These are phyloP conservation scores for Byasa hedistus DNA, from an alignment of 2,888 invertebrate species.

Conservation along the genomic window DNA sequence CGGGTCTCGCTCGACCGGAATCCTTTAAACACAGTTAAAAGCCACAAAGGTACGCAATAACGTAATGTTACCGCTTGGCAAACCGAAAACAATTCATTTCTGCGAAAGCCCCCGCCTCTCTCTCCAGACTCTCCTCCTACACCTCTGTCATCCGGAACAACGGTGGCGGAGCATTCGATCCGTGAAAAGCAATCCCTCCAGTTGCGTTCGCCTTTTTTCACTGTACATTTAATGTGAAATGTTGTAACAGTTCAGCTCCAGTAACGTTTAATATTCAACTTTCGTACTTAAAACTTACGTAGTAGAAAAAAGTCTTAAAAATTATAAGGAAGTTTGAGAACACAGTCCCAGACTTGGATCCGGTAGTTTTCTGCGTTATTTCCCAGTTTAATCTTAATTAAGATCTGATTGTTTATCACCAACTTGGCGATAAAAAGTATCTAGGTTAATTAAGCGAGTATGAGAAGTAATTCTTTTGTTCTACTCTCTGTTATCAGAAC, in stretches of 20 bases:
- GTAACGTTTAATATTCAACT: too few relatives aligned
- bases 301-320: too few relatives aligned
- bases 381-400: too few relatives aligned
- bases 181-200: conserved; percentile 76
- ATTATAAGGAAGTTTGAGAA: too few relatives aligned
- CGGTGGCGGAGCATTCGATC: conserved; percentile 68
- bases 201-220: conserved; percentile 69
- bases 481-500: too few relatives aligned
- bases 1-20: conserved; percentile 37
- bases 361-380: too few relatives aligned
- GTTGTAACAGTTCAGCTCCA: conserved; percentile 39
- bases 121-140: conserved; percentile 12
- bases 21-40: conserved; percentile 65
- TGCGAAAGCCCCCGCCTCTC: conserved; percentile 40
- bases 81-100: conserved; percentile 73
- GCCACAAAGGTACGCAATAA: conserved; percentile 68
- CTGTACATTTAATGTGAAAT: conserved; percentile 71
- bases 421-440: too few relatives aligned
- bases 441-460: too few relatives aligned
- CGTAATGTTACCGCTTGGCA: conserved; percentile 64
- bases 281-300: too few relatives aligned
- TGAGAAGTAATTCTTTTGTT: too few relatives aligned
- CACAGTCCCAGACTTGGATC: too few relatives aligned
- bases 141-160: conserved; percentile 38
- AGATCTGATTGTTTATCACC: too few relatives aligned